Evolutionary conservation across 1,140 invertebrate genomes (phyloP), one percentile per base, ranked within the genome.

Genomic region (Apis laboriosa): DNA sequence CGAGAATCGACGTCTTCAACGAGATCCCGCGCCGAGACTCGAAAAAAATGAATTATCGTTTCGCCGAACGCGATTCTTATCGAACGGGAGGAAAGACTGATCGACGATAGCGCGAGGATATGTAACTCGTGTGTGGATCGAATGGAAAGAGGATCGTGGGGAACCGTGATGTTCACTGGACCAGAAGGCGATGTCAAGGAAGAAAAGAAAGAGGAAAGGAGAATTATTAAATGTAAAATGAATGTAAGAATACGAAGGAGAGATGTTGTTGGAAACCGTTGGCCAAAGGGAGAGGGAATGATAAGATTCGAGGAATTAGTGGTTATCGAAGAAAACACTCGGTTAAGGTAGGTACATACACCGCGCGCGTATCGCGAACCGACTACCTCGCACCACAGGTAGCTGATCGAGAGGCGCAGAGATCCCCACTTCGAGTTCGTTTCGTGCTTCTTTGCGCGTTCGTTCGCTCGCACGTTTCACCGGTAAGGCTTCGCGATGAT

Each of bases 401-500:
- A 64, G 70, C 77, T 70, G 55, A 55, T 72, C 77, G 77, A 72
- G 67, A 53, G 67, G 34, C 34, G 34, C 34, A 7, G 34, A 24
- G 68, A 80, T 73, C 77, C 68, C 77, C 77, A 80, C 77, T 63
- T 60, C 56, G 21, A 63, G 58, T 55, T 67, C 61, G 53, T 67
- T 67, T 55, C 61, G 56, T 66, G 71, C 61, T 76, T 75, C 63
- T 76, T 76, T 60, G 51, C 70, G 21, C 63, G 72, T 17, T 60
- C 71, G 60, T 66, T 80, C 64, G 77, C 68, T 63, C 60, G 70
- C 70, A 43, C 78, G 78, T 80, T 74, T 74, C 78, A 80, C 71
- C 79, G 79, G 34, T 80, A 80, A 66, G 79, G 79, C 67, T 80
- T 80, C 79, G 24, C 78, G 78, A 73, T 21, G 28, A 73, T 21